Evolutionary conservation across 2,113 vertebrate genomes (phyloP).

Genomic region (Chaetodon auriga): DNA sequence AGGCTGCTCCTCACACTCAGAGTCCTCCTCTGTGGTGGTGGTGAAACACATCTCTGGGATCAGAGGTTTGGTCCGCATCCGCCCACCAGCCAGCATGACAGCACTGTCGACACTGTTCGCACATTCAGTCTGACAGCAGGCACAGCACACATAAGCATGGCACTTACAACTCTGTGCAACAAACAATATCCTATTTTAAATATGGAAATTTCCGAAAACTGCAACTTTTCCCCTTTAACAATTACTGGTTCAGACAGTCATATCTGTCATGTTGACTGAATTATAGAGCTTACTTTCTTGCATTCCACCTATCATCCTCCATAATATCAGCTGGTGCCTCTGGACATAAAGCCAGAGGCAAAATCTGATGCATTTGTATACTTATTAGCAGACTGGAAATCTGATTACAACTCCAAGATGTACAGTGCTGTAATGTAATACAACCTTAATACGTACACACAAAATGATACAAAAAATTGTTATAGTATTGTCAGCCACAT

Average conservation of each 20-base stretch:
- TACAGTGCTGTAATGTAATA: no score
- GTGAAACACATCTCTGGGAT: slow-evolving; percentile 98
- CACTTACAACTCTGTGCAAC: background rate
- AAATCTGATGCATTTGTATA: no score
- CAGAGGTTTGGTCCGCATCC: slow-evolving; percentile 91
- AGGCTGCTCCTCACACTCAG: slow-evolving; percentile 84
- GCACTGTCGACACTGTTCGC: slow-evolving; percentile 75
- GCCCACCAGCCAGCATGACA: slow-evolving; percentile 56
- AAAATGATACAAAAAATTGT: no score
- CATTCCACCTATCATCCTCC: no score
- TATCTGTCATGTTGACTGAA: no score
- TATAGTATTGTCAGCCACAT: no score
- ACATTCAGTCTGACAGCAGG: slow-evolving; percentile 86
- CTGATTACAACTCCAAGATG: no score
- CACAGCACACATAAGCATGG: background rate
- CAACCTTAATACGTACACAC: no score
- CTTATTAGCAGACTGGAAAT: no score
- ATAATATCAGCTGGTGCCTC: no score
- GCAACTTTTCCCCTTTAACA: background rate
- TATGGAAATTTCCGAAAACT: background rate
- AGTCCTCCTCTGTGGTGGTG: slow-evolving; percentile 88
- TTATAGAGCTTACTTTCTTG: no score
- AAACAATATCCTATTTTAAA: background rate
- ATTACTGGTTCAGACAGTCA: background rate
- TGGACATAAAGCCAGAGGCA: no score